A percentile compares a stretch with the other conserved stretches of the same genome.
phyloP scores from a whole-genome alignment of 1,140 invertebrate genomes.

The Drosophila littoralis region DNA sequence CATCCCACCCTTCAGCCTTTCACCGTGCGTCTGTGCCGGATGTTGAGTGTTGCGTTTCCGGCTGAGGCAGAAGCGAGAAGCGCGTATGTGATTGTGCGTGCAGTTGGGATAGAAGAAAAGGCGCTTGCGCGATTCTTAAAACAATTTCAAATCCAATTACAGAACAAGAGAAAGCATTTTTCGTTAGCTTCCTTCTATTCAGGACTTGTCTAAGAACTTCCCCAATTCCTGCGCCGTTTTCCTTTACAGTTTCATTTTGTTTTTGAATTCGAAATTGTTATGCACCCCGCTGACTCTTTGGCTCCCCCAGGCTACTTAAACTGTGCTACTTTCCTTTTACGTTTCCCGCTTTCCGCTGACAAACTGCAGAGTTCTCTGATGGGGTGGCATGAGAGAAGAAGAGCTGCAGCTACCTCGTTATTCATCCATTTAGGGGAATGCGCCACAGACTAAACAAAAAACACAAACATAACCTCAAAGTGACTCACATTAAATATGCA shows the following conservation, averaged over 20 bases:
- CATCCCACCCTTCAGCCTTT: constrained; percentile 2
- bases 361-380: constrained; percentile 22
- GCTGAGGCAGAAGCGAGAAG: constrained; percentile 16
- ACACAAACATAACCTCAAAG: constrained; percentile 63
- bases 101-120: constrained; percentile 51
- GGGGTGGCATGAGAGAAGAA: background rate
- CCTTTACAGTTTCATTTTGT: constrained; percentile 88
- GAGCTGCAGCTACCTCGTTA: constrained; percentile 11
- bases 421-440: constrained; percentile 30
- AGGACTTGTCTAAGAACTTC: constrained; percentile 1
- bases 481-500: constrained; percentile 63
- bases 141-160: constrained; percentile 80
- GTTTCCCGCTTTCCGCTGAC: constrained; percentile 28
- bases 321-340: constrained; percentile 47
- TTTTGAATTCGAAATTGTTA: constrained; percentile 66
- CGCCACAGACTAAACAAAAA: constrained; percentile 35
- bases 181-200: constrained; percentile 61
- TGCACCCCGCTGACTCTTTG: constrained; percentile 50
- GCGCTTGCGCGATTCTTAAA: constrained; percentile 64
- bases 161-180: constrained; percentile 75
- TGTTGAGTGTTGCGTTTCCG: constrained; percentile 74
- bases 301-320: constrained; percentile 2
- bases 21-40: constrained; percentile 50
- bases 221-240: constrained; percentile 19
- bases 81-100: constrained; percentile 36